Conservation (phyloP, 2,113 vertebrate genomes). For the Calyptommatus sinebrachiatus region DNA sequence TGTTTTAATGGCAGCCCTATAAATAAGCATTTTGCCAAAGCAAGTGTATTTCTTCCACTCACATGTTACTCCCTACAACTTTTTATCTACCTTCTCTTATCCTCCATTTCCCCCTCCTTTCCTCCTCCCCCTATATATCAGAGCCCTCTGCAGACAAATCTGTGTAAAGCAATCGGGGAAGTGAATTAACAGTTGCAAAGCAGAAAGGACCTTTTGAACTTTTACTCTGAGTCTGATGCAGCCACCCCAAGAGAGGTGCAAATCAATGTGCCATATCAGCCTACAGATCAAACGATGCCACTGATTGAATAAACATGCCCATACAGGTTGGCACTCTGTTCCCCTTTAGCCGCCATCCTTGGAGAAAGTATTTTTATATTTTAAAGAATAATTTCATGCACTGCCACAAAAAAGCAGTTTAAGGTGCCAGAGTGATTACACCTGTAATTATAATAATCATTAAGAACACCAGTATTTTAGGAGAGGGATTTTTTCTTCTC, state of each 20-base stretch:
- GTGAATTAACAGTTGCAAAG: not conserved
- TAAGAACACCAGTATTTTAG: slow-evolving; percentile 45
- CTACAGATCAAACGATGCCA: not conserved
- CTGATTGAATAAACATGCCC: not conserved
- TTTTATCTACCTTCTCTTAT: not conserved
- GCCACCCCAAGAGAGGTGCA: not conserved
- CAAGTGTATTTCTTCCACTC: not conserved
- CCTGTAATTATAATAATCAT: slow-evolving; percentile 46
- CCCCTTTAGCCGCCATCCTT: not conserved
- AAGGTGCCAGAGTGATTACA: slow-evolving; percentile 28
- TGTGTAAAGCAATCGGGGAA: not conserved
- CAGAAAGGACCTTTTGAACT: not conserved
- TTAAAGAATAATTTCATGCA: not conserved
- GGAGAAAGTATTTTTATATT: not conserved
- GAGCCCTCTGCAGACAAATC: not conserved
- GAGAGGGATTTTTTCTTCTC: slow-evolving; percentile 15
- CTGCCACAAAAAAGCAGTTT: slow-evolving; percentile 16
- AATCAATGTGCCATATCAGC: not conserved
- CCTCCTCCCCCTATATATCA: not conserved
- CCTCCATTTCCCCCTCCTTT: not conserved
- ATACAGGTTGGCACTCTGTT: not conserved
- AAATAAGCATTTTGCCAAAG: too few relatives aligned
- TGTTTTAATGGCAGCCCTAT: too few relatives aligned
- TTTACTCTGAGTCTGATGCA: not conserved
- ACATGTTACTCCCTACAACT: not conserved